A percentile compares a stretch with the other conserved stretches of the same genome.
Conservation (phyloP, 1,140 invertebrate species). For the Papilio glaucus region DNA sequence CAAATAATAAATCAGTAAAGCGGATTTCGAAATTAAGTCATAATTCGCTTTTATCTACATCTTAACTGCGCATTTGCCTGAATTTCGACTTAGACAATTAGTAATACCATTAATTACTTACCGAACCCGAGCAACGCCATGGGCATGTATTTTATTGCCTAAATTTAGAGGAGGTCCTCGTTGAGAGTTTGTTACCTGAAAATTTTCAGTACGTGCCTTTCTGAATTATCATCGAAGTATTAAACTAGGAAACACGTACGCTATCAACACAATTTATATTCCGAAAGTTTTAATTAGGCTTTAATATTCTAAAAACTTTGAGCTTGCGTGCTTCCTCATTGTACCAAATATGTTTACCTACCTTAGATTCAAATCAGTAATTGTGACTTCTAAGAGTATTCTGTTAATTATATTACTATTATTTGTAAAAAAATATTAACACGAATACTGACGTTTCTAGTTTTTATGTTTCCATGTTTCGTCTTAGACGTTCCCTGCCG, state of each 20-base stretch:
- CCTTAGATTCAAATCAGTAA: not conserved
- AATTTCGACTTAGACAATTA: slow-evolving; percentile 72
- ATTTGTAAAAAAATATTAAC: no score
- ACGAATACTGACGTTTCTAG: no score
- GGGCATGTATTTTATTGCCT: slow-evolving; percentile 68
- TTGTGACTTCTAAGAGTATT: no score
- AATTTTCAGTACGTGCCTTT: slow-evolving; percentile 63
- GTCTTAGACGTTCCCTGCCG: no score
- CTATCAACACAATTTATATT: slow-evolving; percentile 34
- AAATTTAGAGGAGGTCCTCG: slow-evolving; percentile 56
- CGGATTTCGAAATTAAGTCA: slow-evolving; percentile 50
- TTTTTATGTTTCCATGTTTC: no score
- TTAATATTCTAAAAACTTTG: slow-evolving; percentile 23
- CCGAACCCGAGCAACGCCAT: slow-evolving; percentile 56
- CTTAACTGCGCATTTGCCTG: slow-evolving; percentile 67
- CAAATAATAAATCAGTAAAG: slow-evolving; percentile 43
- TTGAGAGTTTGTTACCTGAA: slow-evolving; percentile 55
- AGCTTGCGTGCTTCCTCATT: not conserved
- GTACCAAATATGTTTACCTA: no score
- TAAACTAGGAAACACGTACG: slow-evolving; percentile 1
- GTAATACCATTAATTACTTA: slow-evolving; percentile 59
- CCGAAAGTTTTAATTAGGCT: slow-evolving; percentile 33
- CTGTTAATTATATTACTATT: no score
- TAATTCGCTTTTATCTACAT: slow-evolving; percentile 70
- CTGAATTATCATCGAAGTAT: not conserved